Conservation (phyloP, 1,140 invertebrate species). For the Apis laboriosa region DNA sequence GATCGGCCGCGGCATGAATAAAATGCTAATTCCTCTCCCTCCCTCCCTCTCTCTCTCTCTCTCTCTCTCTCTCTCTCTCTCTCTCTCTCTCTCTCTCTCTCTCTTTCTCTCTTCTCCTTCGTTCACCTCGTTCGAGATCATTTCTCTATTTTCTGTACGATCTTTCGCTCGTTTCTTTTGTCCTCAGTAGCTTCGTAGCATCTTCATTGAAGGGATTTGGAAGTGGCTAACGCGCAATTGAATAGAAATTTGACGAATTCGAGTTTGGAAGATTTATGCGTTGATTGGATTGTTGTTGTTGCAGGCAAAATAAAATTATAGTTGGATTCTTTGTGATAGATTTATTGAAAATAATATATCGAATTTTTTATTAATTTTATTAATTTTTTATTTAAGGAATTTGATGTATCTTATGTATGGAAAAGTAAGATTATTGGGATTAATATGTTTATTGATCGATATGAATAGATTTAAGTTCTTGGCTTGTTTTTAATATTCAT, state of each 20-base stretch:
- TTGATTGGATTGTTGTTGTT: too few relatives aligned
- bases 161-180: too few relatives aligned
- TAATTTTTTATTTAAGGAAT: too few relatives aligned
- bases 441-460: too few relatives aligned
- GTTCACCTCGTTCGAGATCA: not conserved
- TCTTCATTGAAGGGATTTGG: not conserved
- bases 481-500: too few relatives aligned
- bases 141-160: not conserved
- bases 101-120: not conserved
- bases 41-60: not conserved
- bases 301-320: too few relatives aligned
- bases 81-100: not conserved
- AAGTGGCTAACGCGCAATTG: not conserved
- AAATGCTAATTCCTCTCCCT: constrained; percentile 49
- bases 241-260: not conserved
- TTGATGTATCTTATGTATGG: too few relatives aligned
- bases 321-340: too few relatives aligned
- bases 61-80: not conserved
- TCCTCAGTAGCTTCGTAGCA: not conserved
- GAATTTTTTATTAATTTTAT: too few relatives aligned
- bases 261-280: not conserved
- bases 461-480: too few relatives aligned
- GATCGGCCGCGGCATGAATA: constrained; percentile 44
- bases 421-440: too few relatives aligned
- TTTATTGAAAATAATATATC: too few relatives aligned